Evolutionary conservation across 2,888 invertebrate genomes (phyloP).

Genomic region (Petrolisthes cinctipes): DNA sequence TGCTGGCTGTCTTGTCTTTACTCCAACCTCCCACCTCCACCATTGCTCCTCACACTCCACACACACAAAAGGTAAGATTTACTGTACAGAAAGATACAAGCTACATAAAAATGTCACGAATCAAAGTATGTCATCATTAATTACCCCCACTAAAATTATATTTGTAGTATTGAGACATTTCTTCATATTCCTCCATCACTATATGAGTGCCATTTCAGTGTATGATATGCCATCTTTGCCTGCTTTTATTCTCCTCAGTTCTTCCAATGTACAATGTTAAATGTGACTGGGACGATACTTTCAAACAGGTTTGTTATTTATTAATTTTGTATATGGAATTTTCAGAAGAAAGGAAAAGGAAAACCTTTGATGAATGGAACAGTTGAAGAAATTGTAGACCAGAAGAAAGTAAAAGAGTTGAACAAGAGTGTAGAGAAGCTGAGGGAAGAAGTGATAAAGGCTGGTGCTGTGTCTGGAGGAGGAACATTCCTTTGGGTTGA

Average conservation of each 20-base stretch:
- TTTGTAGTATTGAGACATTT: no score
- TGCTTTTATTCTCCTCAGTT: no score
- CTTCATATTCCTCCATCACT: no score
- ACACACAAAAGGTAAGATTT: not conserved
- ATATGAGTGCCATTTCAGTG: no score
- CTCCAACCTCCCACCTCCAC: not conserved
- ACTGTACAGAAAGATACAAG: not conserved
- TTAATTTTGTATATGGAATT: no score
- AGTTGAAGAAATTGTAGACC: not conserved
- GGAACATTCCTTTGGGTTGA: slow-evolving; percentile 95
- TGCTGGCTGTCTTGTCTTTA: slow-evolving; percentile 9
- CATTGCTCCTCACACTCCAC: not conserved
- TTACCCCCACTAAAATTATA: no score
- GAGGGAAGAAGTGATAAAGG: slow-evolving; percentile 66
- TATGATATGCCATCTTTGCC: no score
- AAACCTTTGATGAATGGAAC: not conserved
- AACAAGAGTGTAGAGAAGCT: slow-evolving; percentile 63
- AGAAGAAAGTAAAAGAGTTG: not conserved
- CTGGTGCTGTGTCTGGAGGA: slow-evolving; percentile 67
- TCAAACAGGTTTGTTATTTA: no score
- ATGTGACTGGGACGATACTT: no score
- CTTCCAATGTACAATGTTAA: no score
- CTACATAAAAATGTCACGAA: no score
- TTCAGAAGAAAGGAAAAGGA: not conserved
- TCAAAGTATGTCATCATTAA: no score